Evolutionary conservation across 1,140 invertebrate genomes (phyloP), one percentile per base, ranked within the genome.

Genomic region (Drosophila varians): DNA sequence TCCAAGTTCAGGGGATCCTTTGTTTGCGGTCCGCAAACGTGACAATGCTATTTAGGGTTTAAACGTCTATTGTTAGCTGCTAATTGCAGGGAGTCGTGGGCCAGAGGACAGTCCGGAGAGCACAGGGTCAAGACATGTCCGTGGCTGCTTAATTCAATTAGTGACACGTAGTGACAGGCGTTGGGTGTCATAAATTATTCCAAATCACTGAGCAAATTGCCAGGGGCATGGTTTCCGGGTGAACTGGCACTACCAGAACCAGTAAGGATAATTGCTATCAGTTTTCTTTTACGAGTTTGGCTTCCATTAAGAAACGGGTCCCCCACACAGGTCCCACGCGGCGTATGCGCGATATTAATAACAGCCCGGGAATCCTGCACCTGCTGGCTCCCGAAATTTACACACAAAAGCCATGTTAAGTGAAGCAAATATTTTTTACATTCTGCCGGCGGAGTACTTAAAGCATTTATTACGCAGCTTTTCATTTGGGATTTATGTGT

Each of bases 391-490:
- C 64, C 36, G 49, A 71, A 74, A 71, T 74, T 76, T 25, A 65
- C 54, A 55, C 36, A 74, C 43, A 70, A 69, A 66, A 54, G 54
- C 54, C 75, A 53, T 77, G 74, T 77, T 69, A 57, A 68, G 56
- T 60, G 49, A 58, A 47, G 70, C 68, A 74, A 74, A 57, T 82
- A 61, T 57, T 73, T 70, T 31, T 23, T 72, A 61, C 66, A 68
- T 72, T 66, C 26, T 65, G 60, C 74, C 58, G 51, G 55, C 48
- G 47, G 40, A 74, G 70, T 78, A 64, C 78, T 84, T 74, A 62
- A 66, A 62, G 70, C 65, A 53, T 78, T 83, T 58, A 79, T 78
- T 74, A 74, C 76, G 64, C 78, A 61, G 58, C 62, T 83, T 64
- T 83, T 77, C 61, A 21, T 69, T 74, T 58, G 52, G 74, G 62